Conservation (phyloP, 2,888 invertebrate genomes). For the Drosophila nigritarsus region DNA sequence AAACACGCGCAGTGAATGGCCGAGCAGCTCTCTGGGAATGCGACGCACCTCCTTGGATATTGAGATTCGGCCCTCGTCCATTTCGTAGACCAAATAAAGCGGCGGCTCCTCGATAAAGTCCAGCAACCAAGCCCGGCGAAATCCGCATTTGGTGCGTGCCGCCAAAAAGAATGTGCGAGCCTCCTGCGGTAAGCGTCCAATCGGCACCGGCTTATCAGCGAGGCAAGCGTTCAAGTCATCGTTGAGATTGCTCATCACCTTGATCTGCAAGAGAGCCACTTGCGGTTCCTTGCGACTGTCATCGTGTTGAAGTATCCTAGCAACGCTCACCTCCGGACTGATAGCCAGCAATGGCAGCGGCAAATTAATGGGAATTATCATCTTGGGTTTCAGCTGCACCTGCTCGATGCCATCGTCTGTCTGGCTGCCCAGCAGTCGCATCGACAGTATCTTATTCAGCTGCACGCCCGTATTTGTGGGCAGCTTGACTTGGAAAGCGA, state of each 20-base stretch:
- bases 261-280: conserved; percentile 45
- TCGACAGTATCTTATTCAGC: conserved; percentile 17
- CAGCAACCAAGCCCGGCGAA: conserved; percentile 54
- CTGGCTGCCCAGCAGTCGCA: conserved; percentile 44
- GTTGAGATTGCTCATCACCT: conserved; percentile 32
- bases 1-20: conserved; percentile 35
- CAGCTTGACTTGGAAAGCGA: conserved; percentile 42
- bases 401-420: conserved; percentile 39
- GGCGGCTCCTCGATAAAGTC: conserved; percentile 35
- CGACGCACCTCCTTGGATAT: conserved; percentile 45
- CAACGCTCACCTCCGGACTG: conserved; percentile 34
- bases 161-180: conserved; percentile 36
- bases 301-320: conserved; percentile 20
- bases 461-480: conserved; percentile 18
- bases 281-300: conserved; percentile 17
- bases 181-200: conserved; percentile 11
- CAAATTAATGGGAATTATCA: conserved; percentile 39
- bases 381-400: conserved; percentile 39
- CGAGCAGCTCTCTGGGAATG: conserved; percentile 45
- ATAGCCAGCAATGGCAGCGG: conserved; percentile 41
- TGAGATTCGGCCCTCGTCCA: conserved; percentile 60
- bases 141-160: conserved; percentile 43
- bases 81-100: conserved; percentile 55
- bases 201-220: background rate
- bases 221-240: conserved; percentile 30